Evolutionary conservation across 2,888 invertebrate genomes (phyloP).

Genomic region (Euproctis similis): DNA sequence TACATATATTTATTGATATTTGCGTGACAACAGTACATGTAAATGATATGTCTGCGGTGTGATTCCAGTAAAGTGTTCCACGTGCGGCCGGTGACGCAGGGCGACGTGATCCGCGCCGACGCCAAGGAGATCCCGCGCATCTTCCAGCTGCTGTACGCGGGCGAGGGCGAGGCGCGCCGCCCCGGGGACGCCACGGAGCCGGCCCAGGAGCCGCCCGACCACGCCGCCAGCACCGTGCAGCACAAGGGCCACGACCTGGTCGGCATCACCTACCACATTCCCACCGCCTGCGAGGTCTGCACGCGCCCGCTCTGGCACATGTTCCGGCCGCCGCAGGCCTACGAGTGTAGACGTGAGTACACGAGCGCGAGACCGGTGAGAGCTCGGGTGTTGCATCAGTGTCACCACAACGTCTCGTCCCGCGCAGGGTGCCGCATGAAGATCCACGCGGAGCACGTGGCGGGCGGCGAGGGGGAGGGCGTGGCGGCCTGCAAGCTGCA

Average conservation of each 20-base stretch:
- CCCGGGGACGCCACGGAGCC: conserved; percentile 75
- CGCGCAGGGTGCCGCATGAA: conserved; percentile 92
- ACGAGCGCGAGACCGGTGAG: no score
- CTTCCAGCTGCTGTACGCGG: conserved; percentile 97
- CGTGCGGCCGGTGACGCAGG: conserved; percentile 98
- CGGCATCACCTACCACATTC: conserved; percentile 97
- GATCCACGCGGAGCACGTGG: conserved; percentile 97
- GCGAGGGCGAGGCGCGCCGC: conserved; percentile 93
- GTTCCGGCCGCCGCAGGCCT: conserved; percentile 97
- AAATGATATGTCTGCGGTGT: no score
- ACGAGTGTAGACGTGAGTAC: conserved; percentile 95
- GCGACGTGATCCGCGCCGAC: conserved; percentile 98
- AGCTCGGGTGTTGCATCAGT: no score
- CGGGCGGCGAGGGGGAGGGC: conserved; percentile 81
- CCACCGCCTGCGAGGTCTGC: conserved; percentile 98
- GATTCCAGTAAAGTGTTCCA: conserved; percentile 95
- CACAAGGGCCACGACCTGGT: conserved; percentile 97
- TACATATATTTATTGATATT: no score
- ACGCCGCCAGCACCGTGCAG: conserved; percentile 78
- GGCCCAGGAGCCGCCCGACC: conserved; percentile 37
- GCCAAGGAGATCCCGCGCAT: conserved; percentile 99
- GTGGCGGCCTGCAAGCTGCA: conserved; percentile 97
- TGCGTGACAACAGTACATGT: no score
- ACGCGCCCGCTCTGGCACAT: conserved; percentile 97
- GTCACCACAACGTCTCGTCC: no score